phyloP scores from a whole-genome alignment of 2,113 vertebrate species.

The Xiphorhynchus elegans region DNA sequence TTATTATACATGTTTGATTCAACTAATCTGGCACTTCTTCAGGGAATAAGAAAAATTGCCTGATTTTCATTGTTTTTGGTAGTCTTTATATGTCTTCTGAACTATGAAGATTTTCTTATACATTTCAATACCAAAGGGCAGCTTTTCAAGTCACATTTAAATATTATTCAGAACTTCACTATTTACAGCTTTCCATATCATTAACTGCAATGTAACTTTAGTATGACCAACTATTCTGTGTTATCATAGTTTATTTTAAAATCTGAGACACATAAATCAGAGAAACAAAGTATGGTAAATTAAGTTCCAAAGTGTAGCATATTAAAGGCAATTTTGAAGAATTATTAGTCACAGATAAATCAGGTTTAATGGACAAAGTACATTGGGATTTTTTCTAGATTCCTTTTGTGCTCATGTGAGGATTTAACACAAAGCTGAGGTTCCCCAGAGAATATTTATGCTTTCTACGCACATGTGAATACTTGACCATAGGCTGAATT shows the following conservation, averaged over 20 bases:
- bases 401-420: background rate
- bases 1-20: background rate
- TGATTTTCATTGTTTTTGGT: background rate
- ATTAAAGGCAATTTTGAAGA: background rate
- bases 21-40: background rate
- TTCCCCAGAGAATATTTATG: background rate
- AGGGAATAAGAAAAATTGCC: background rate
- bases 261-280: background rate
- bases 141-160: constrained; percentile 2
- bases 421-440: background rate
- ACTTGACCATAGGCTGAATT: background rate
- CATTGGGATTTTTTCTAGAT: background rate
- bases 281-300: background rate
- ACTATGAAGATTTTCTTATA: background rate
- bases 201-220: background rate
- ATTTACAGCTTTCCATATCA: background rate
- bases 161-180: background rate
- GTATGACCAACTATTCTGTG: background rate
- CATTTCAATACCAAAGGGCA: background rate
- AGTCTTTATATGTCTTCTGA: background rate
- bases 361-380: background rate
- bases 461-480: background rate
- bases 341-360: background rate
- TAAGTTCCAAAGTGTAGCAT: background rate
- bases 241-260: background rate